Conservation (phyloP, 2,797 vertebrate species). For the Chiroxiphia lanceolata region DNA sequence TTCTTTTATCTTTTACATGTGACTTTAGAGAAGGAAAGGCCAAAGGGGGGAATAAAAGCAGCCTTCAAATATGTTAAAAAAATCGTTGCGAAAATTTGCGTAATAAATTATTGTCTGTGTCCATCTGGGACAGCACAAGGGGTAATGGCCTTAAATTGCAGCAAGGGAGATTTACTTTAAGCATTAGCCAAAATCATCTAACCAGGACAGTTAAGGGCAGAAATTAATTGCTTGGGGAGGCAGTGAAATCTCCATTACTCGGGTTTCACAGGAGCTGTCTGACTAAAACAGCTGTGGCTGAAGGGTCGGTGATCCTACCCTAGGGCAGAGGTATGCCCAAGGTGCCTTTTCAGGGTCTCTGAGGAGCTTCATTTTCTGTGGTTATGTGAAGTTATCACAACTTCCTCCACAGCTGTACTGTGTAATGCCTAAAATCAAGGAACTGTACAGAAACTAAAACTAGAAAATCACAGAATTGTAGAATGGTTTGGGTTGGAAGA, state of each 20-base stretch:
- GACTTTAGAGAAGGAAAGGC: slow-evolving; percentile 3
- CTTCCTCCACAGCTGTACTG: not conserved
- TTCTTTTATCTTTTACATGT: slow-evolving; percentile 43
- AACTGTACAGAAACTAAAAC: not conserved
- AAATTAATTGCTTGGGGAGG: not conserved
- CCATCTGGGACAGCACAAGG: slow-evolving; percentile 13
- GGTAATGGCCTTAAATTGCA: not conserved
- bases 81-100: not conserved
- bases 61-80: not conserved
- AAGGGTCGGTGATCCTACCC: not conserved
- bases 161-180: slow-evolving; percentile 38
- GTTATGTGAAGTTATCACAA: not conserved
- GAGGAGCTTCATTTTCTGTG: not conserved
- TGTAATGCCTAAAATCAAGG: not conserved
- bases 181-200: slow-evolving; percentile 19
- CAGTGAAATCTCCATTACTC: not conserved
- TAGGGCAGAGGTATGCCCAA: not conserved
- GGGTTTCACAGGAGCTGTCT: not conserved
- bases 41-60: not conserved
- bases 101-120: not conserved
- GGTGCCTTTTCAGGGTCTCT: not conserved
- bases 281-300: not conserved
- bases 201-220: slow-evolving; percentile 3
- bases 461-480: not conserved
- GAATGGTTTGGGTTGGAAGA: not conserved